Evolutionary conservation across 2,113 vertebrate genomes (phyloP).

Genomic region (Gymnorhina tibicen): DNA sequence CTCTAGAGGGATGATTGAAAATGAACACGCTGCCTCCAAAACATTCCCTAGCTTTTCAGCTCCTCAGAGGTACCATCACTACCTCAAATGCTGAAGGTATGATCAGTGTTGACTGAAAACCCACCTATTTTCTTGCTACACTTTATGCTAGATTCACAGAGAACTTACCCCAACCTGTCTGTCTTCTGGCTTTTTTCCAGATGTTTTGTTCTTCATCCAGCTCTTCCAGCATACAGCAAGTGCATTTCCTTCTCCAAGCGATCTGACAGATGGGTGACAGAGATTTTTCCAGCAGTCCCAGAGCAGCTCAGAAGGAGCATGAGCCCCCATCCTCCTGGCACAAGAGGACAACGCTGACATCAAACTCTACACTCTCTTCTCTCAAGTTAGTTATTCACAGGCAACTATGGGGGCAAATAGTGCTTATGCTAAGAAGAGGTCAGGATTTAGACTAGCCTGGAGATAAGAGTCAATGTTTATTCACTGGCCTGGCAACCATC

Average conservation of each 20-base stretch:
- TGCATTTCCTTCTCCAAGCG: background rate
- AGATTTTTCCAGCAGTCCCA: background rate
- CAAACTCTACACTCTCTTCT: background rate
- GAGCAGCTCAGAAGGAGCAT: background rate
- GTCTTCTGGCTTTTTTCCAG: background rate
- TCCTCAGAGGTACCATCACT: background rate
- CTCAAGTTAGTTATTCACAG: background rate
- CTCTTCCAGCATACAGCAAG: background rate
- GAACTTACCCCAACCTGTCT: background rate
- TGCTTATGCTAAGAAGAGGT: background rate
- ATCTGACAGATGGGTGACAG: background rate
- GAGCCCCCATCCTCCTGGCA: background rate
- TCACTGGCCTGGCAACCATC: background rate
- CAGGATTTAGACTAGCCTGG: background rate
- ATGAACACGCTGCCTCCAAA: background rate
- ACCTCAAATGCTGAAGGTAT: background rate
- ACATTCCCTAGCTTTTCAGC: background rate
- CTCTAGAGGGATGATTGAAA: background rate
- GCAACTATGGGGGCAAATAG: fast-evolving
- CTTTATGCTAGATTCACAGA: background rate
- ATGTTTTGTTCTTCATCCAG: background rate
- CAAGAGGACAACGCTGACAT: background rate
- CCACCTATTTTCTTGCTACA: background rate
- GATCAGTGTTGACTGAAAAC: background rate
- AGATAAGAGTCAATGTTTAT: background rate